A percentile compares a stretch with the other conserved stretches of the same genome.
phyloP scores from a whole-genome alignment of 1,140 invertebrate genomes.

The Drosophila melanogaster region DNA sequence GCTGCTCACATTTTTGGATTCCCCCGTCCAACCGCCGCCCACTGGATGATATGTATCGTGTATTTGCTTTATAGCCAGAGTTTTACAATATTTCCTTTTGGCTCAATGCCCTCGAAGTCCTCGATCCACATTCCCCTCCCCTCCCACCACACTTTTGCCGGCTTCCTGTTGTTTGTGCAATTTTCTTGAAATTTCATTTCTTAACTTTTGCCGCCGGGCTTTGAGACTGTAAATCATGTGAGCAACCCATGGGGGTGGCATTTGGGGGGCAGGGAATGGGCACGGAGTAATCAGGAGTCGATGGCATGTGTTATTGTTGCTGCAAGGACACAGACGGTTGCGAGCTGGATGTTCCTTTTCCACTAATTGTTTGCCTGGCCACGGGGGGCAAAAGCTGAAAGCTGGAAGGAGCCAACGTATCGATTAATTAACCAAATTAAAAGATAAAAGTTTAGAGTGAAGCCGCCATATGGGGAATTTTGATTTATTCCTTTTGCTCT shows the following conservation, averaged over 20 bases:
- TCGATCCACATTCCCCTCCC: constrained; percentile 5
- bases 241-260: constrained; percentile 20
- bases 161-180: constrained; percentile 77
- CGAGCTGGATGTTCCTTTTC: constrained; percentile 47
- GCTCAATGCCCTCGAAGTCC: constrained; percentile 38
- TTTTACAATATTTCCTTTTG: constrained; percentile 77
- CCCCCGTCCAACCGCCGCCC: background rate
- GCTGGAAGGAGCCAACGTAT: constrained; percentile 40
- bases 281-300: background rate
- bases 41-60: constrained; percentile 69
- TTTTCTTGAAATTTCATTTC: constrained; percentile 82
- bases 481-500: constrained; percentile 52
- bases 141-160: constrained; percentile 24
- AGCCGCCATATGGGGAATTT: constrained; percentile 21
- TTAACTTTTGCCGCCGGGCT: constrained; percentile 76
- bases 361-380: constrained; percentile 76
- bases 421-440: constrained; percentile 80
- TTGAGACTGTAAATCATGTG: constrained; percentile 74
- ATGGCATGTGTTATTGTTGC: constrained; percentile 61
- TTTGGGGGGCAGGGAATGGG: background rate
- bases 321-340: constrained; percentile 23
- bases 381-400: constrained; percentile 19
- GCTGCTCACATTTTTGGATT: constrained; percentile 48
- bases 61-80: constrained; percentile 77
- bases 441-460: constrained; percentile 67